phyloP scores from a whole-genome alignment of 2,113 vertebrate species.

The Danionella cerebrum region DNA sequence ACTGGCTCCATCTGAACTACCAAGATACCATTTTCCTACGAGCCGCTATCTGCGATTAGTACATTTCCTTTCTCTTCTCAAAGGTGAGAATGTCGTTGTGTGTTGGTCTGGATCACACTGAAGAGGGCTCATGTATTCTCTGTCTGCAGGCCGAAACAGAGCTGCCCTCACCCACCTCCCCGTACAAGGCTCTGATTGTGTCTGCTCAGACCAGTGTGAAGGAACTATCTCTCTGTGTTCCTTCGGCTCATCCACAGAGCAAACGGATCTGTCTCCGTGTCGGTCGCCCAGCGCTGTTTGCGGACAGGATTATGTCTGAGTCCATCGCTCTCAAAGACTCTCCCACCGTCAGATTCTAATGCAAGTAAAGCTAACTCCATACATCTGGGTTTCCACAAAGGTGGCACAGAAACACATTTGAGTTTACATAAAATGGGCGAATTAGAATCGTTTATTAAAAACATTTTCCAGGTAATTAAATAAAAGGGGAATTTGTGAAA shows the following conservation, averaged over 20 bases:
- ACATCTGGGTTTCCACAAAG: too few relatives aligned
- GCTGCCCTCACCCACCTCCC: slow-evolving; percentile 24
- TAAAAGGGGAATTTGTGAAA: too few relatives aligned
- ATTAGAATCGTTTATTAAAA: too few relatives aligned
- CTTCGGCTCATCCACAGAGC: slow-evolving; percentile 39
- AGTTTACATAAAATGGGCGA: too few relatives aligned
- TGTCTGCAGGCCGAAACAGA: slow-evolving; percentile 42
- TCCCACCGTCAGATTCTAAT: background rate
- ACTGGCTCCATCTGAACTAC: background rate
- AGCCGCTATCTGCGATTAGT: background rate
- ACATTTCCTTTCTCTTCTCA: background rate
- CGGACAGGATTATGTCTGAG: slow-evolving; percentile 31
- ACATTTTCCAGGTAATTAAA: too few relatives aligned
- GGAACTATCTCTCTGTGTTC: slow-evolving; percentile 46
- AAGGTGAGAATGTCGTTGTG: slow-evolving; percentile 10
- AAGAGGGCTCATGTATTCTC: slow-evolving; percentile 32
- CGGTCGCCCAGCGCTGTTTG: slow-evolving; percentile 25
- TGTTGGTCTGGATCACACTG: slow-evolving; percentile 32
- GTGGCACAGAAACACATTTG: too few relatives aligned
- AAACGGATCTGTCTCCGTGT: slow-evolving; percentile 43
- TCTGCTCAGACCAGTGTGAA: slow-evolving; percentile 54
- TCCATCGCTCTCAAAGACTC: slow-evolving; percentile 6
- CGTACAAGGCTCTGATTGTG: slow-evolving; percentile 54
- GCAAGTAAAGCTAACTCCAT: background rate
- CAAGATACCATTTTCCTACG: background rate